Conservation (phyloP, 2,113 vertebrate species). For the Alouatta palliata region DNA sequence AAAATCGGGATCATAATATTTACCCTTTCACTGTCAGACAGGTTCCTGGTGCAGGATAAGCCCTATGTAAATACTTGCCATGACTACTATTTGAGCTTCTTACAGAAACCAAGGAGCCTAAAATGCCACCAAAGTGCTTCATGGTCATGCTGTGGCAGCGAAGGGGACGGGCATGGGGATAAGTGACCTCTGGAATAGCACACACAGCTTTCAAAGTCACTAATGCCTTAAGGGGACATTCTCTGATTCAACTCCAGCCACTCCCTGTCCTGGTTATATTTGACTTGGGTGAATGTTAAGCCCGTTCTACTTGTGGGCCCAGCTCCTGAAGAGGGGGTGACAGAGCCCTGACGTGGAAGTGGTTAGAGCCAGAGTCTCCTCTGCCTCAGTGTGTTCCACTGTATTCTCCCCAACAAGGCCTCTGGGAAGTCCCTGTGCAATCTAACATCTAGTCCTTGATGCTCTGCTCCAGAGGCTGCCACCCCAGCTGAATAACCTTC, state of each 20-base stretch:
- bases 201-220: rapidly evolving
- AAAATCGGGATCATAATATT: background rate
- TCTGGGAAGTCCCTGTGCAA: background rate
- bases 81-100: background rate
- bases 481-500: background rate
- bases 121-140: too few relatives aligned
- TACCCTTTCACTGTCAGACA: too few relatives aligned
- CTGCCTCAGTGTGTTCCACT: background rate
- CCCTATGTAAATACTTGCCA: background rate
- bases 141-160: too few relatives aligned
- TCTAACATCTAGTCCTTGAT: background rate
- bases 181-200: background rate
- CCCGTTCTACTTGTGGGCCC: rapidly evolving
- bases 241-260: background rate
- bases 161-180: rapidly evolving
- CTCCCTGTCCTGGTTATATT: background rate
- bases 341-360: background rate
- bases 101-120: background rate
- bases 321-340: rapidly evolving
- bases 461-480: background rate
- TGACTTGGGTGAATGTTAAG: background rate
- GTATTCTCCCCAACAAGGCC: background rate
- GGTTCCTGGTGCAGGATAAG: background rate
- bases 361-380: background rate
- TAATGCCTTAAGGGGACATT: background rate